Base-by-base conservation (phyloP, 2,797 vertebrate species). In the Pachyuromys duprasi region DNA sequence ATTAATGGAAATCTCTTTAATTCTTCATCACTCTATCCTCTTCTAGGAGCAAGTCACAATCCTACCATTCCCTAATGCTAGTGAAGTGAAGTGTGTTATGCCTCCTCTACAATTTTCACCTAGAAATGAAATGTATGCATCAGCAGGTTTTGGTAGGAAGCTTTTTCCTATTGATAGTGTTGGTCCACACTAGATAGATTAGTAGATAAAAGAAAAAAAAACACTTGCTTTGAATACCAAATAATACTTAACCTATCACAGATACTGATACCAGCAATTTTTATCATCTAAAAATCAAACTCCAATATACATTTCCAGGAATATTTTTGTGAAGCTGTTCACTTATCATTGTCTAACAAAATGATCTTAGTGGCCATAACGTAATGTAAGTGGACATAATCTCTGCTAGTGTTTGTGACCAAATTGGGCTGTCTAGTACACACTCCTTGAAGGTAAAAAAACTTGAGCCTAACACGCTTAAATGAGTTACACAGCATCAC, bases 301-400 rank as follows among this genome's bases (percentile, higher is more conserved):
- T 53, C 24, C 42, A 70, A 33, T 49, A 74, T 3, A 78, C 31
- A 26, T 79, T 36, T 79, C 8, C 2, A 74, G 28, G 36, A 74
- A 65, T 95, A 95, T 79, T 91, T 91, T 60, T n/a, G 4, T 67
- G 17, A 91, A 88, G 36, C 24, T 60, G 1, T 53, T 74, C 79
- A 15, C 9, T 67, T 88, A 45, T 67, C 8, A 20, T 93, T 78
- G 39, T 42, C 33, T 75, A 53, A 53, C 36, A 55, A 33, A 80
- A 42, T 81, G 45, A 74, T 20, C 24, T 74, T 57, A 42, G 4
- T 75, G 42, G 5, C 36, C 31, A 82, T 45, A 81, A 63, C 69
- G 14, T 86, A 70, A 69, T 1, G 31, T 28, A 45, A 70, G 36
- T 49, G 42, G n/a, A 22, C 2, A 49, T 28, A 39, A 62, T 57